These are phyloP conservation scores for Bombus pyrosoma DNA, from an alignment of 1,140 invertebrate species.

Conservation along the genomic window DNA sequence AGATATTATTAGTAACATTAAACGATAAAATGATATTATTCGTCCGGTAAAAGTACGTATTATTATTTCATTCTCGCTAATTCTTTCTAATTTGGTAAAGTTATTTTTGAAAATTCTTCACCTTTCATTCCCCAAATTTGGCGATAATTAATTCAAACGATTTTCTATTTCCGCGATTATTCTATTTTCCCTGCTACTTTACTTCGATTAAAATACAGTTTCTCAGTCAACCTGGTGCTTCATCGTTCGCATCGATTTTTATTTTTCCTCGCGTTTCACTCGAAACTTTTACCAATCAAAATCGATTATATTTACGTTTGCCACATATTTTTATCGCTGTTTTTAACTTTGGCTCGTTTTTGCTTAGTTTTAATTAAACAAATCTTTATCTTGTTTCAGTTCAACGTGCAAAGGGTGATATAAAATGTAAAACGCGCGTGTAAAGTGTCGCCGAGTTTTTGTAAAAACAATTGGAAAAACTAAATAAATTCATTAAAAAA, in stretches of 20 bases:
- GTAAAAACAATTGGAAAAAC: neutral
- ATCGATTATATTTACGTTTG: neutral
- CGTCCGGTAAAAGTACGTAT: too few relatives aligned
- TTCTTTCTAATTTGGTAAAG: neutral
- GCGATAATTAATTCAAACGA: neutral
- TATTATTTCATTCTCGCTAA: too few relatives aligned
- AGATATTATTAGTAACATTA: too few relatives aligned
- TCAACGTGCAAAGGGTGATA: too few relatives aligned
- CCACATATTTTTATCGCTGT: too few relatives aligned
- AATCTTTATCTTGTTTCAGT: neutral
- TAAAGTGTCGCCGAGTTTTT: neutral
- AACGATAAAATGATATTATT: too few relatives aligned
- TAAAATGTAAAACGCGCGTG: neutral
- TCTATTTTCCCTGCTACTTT: neutral
- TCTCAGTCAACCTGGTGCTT: too few relatives aligned
- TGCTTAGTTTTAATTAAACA: neutral
- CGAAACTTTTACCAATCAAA: too few relatives aligned
- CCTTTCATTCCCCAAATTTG: neutral
- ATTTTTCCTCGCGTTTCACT: neutral
- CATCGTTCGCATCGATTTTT: neutral
- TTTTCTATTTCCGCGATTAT: neutral
- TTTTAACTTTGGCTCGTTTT: neutral
- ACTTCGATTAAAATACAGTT: neutral
- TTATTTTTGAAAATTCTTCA: neutral
- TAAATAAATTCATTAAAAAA: slow-evolving; percentile 14